phyloP scores from a whole-genome alignment of 2,797 vertebrate species.

The Acanthurus leucopareius region DNA sequence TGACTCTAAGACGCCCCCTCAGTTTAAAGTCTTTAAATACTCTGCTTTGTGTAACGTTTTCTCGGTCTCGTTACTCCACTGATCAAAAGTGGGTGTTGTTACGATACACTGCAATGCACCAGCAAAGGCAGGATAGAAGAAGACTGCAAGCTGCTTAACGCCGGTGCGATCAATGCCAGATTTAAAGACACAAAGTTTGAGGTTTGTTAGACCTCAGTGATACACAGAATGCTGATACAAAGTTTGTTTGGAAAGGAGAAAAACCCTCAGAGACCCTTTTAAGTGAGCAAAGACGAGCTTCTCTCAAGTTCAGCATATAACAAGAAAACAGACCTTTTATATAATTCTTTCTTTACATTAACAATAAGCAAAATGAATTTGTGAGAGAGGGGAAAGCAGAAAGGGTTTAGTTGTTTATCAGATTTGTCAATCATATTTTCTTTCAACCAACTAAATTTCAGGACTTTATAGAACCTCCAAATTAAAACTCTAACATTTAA shows the following conservation, averaged over 20 bases:
- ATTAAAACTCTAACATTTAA: too few species aligned
- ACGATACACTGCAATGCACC: background rate
- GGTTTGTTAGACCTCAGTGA: background rate
- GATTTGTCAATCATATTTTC: too few species aligned
- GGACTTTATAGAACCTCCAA: too few species aligned
- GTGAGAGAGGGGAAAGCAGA: too few species aligned
- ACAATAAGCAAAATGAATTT: background rate
- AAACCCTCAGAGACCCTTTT: background rate
- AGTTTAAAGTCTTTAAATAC: background rate
- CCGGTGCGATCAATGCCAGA: too few species aligned
- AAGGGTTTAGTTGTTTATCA: too few species aligned
- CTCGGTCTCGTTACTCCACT: too few species aligned
- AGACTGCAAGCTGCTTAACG: too few species aligned
- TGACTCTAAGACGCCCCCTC: background rate
- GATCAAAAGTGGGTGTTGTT: background rate
- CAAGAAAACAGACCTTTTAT: background rate
- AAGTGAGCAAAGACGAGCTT: background rate
- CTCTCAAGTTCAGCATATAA: too few species aligned
- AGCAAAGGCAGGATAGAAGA: background rate
- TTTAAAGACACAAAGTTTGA: too few species aligned
- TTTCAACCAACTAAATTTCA: too few species aligned
- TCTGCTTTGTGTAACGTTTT: background rate
- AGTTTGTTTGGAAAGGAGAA: background rate
- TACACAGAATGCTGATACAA: too few species aligned
- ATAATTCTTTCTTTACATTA: background rate